These are phyloP conservation scores for Stegodyphus dumicola DNA, from an alignment of 1,140 invertebrate genomes.

Conservation along the genomic window DNA sequence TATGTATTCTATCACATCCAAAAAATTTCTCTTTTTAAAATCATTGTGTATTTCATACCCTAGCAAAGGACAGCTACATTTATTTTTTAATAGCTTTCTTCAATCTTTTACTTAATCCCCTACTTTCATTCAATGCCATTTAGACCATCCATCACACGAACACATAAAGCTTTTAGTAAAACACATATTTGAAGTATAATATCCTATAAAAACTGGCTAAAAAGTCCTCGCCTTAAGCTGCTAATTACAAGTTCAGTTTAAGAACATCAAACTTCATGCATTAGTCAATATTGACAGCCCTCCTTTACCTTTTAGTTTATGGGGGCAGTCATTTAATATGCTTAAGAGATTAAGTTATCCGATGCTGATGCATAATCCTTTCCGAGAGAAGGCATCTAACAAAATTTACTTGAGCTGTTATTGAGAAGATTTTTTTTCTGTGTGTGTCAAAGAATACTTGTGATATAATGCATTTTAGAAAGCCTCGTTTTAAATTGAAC, in stretches of 20 bases:
- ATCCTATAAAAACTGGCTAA: slow-evolving; percentile 20
- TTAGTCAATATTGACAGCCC: slow-evolving; percentile 47
- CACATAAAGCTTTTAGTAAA: slow-evolving; percentile 43
- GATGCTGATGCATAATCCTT: slow-evolving; percentile 10
- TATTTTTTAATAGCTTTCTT: neutral
- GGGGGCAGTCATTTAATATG: slow-evolving; percentile 24
- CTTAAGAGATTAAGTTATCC: slow-evolving; percentile 30
- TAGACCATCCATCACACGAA: slow-evolving; percentile 15
- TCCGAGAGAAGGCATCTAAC: neutral
- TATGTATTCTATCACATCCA: too few relatives aligned
- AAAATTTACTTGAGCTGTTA: too few relatives aligned
- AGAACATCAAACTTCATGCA: neutral
- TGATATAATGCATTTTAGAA: too few relatives aligned
- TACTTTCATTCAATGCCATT: neutral
- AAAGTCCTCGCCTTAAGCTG: slow-evolving; percentile 22
- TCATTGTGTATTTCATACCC: too few relatives aligned
- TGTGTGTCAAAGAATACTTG: too few relatives aligned
- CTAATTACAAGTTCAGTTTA: slow-evolving; percentile 32
- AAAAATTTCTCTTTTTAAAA: too few relatives aligned
- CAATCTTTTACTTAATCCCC: slow-evolving; percentile 42
- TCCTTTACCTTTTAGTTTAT: neutral
- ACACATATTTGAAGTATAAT: slow-evolving; percentile 16
- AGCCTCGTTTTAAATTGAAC: too few relatives aligned
- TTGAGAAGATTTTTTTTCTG: too few relatives aligned
- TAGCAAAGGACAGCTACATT: too few relatives aligned